Evolutionary conservation across 1,140 invertebrate species (phyloP).

Genomic region (Drosophila virilis): DNA sequence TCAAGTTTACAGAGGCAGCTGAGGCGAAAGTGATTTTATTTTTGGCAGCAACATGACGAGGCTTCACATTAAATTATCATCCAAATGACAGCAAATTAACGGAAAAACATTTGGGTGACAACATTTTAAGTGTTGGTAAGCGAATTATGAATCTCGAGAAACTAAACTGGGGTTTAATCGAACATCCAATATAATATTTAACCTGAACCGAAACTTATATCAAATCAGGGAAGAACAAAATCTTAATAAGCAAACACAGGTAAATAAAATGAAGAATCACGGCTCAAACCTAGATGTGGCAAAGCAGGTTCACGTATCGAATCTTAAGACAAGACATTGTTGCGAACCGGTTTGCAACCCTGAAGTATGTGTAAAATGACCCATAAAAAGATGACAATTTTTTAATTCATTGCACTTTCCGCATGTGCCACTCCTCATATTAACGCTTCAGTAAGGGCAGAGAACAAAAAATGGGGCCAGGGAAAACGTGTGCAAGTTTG

Average conservation of each 20-base stretch:
- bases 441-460: constrained; percentile 42
- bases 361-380: too few relatives aligned
- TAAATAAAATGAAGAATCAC: too few relatives aligned
- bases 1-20: constrained; percentile 22
- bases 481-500: constrained; percentile 46
- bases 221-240: too few relatives aligned
- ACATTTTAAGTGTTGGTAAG: background rate
- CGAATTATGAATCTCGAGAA: background rate
- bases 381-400: background rate
- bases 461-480: constrained; percentile 58
- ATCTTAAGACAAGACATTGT: too few relatives aligned
- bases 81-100: constrained; percentile 9
- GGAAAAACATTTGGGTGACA: background rate
- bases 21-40: constrained; percentile 78
- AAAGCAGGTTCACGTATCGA: too few relatives aligned
- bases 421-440: constrained; percentile 13
- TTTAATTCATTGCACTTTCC: constrained; percentile 24
- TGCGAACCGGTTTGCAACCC: too few relatives aligned
- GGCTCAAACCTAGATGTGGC: too few relatives aligned
- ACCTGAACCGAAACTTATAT: too few relatives aligned
- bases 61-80: constrained; percentile 41
- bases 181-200: too few relatives aligned
- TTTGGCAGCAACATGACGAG: constrained; percentile 39
- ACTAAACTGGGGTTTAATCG: too few relatives aligned
- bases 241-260: too few relatives aligned